Evolutionary conservation across 2,113 vertebrate species (phyloP), one percentile per base, ranked within the genome.

Genomic region (Tringa solitaria): DNA sequence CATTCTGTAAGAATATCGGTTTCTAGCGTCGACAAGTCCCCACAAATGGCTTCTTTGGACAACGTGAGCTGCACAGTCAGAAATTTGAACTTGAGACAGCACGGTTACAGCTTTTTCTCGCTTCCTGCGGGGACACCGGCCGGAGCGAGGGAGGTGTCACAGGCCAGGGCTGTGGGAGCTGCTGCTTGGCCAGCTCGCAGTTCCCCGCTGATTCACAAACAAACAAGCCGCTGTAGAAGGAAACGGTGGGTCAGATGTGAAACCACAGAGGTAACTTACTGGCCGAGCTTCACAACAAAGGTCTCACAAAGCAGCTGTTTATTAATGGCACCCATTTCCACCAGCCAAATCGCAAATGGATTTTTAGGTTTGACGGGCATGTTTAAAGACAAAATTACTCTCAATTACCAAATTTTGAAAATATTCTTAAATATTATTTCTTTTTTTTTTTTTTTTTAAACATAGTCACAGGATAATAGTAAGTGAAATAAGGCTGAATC

Each of bases 151-250:
- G 70, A 93, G 35, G n/a, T 48, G 86, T 45, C 78, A 85, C 67
- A 73, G 46, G 82, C 20, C 86, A 80, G 4, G 35, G 84, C 15
- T 15, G 61, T 14, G 63, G 70, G 56, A 96, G 32, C 48, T 35
- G 32, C 26, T 87, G 54, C 70, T 90, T 1, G 39, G 92, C 73
- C 75, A 91, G 30, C n/a, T n/a, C 21, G 28, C 18, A 51, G 57
- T 24, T 87, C 89, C 85, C 90, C 59, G 78, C 80, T 51, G 86
- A 94, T 90, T 74, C 87, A 46, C 54, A 91, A 91, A 87, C 48
- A 92, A 96, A 92, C 43, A 81, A 74, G 73, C 19, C 74, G 43
- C 65, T 75, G 69, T 13, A 74, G 84, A 76, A 87, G 90, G 81
- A 96, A 92, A 89, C 1, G 3, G 68, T 19, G n/a, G 92, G 69